A percentile compares a stretch with the other conserved stretches of the same genome.
Evolutionary conservation across 2,113 vertebrate genomes (phyloP).

Genomic region (Saimiri boliviensis): DNA sequence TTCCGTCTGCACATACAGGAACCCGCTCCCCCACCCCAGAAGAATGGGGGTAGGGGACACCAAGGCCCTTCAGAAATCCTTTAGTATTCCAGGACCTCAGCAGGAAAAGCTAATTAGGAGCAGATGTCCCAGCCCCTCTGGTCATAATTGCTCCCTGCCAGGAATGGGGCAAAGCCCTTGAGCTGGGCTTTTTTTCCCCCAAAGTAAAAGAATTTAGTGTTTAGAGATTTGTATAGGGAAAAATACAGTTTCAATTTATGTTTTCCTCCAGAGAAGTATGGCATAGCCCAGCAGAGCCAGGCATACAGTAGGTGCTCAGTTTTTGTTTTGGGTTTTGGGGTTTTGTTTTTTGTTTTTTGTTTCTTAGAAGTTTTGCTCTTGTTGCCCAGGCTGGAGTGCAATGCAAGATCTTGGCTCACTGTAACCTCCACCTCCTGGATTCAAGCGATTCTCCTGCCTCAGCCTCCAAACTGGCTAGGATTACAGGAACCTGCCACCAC

Average conservation of each 20-base stretch:
- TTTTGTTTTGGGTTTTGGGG: no score
- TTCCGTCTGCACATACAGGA: background rate
- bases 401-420: no score
- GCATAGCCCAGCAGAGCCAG: background rate
- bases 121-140: constrained; percentile 28
- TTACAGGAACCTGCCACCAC: no score
- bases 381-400: no score
- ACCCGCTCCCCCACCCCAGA: background rate
- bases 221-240: background rate
- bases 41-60: background rate
- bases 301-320: background rate
- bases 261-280: background rate
- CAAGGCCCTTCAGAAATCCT: background rate
- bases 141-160: background rate
- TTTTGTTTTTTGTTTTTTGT: no score
- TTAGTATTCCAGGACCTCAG: background rate
- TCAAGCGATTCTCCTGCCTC: no score
- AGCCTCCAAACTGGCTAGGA: no score
- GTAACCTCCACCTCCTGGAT: no score
- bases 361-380: no score
- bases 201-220: background rate
- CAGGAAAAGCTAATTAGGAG: background rate
- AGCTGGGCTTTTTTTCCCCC: rapidly evolving
- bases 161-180: background rate
- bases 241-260: background rate